Percentiles rank a stretch among this genome's conserved stretches.
Conservation (phyloP, 1,140 invertebrate genomes). For the Zaprionus inermis region DNA sequence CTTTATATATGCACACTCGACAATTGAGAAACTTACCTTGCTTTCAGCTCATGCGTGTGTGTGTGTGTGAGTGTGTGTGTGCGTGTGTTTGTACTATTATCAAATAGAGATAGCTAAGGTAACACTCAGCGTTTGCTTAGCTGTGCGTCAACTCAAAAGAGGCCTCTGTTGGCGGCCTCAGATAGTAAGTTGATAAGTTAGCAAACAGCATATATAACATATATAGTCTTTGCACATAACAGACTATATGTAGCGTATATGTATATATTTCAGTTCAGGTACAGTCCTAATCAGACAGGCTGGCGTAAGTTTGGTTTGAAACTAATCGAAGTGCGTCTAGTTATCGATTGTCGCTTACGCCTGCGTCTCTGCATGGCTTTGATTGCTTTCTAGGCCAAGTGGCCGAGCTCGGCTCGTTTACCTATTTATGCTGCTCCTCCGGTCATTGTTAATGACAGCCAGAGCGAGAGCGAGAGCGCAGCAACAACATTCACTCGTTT, state of each 20-base stretch:
- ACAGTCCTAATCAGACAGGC: conserved; percentile 69
- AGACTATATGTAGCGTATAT: background rate
- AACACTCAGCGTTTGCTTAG: conserved; percentile 67
- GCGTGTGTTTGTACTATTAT: conserved; percentile 33
- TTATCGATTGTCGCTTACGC: conserved; percentile 20
- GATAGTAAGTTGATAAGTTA: conserved; percentile 64
- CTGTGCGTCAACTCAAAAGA: conserved; percentile 59
- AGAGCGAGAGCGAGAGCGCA: conserved; percentile 25
- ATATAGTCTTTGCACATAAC: background rate
- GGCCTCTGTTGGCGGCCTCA: conserved; percentile 54
- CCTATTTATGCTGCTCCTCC: conserved; percentile 42
- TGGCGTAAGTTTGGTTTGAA: conserved; percentile 54
- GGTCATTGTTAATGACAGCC: conserved; percentile 67
- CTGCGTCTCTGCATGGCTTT: conserved; percentile 35
- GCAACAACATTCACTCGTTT: conserved; percentile 55
- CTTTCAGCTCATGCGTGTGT: conserved; percentile 5
- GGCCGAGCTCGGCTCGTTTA: conserved; percentile 52
- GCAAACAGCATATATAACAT: conserved; percentile 25
- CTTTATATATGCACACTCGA: background rate
- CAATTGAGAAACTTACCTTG: background rate
- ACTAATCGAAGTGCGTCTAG: conserved; percentile 45
- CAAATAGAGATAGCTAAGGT: conserved; percentile 45
- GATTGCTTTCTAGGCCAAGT: conserved; percentile 80
- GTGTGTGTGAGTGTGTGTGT: conserved; percentile 11
- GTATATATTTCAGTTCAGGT: conserved; percentile 42